Base-by-base conservation (phyloP, 2,113 vertebrate genomes). In the Pseudorasbora parva region DNA sequence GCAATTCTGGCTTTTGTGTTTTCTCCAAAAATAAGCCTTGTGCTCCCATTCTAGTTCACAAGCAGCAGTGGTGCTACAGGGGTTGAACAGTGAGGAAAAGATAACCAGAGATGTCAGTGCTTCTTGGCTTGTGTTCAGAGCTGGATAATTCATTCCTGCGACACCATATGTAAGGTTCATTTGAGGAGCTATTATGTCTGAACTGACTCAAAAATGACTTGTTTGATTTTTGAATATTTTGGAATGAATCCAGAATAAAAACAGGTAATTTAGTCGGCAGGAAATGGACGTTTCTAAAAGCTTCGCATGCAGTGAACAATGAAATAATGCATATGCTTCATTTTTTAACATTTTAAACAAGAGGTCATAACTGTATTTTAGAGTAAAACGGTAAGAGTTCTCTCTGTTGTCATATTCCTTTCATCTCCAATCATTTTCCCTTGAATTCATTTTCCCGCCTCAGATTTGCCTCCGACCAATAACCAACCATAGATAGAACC, bases 1-100 rank as follows among this genome's bases (percentile, higher is more conserved):
- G 88, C 79, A 87, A 80, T 59, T 80, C 43, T 27, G 81, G 81
- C 82, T 90, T 91, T 92, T 92, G 89, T 92, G 87, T 91, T 90
- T 89, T 87, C 60, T 91, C 83, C 90, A 89, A 90, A 91, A 91
- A 90, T 91, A 88, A 88, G 57, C 10, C 59, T 41, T 19, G 27
- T 43, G 23, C 59, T 56, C 43, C 74, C 87, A 17, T 74, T 86
- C 74, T 77, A 87, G 25, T 8, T 83, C 69, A 66, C 66, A 78
- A 66, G 82, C 66, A 73, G 47, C 57, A 33, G 80, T 60, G 73
- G 23, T 12, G 27, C 15, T 4, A 19, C 51, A 43, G 30, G 21
- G 54, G 37, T 37, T 45, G 30, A 62, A 81, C 27, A 33, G 49
- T 25, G 47, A 37, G 77, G 41, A 43, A 72, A 27, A 45, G n/a